phyloP scores from a whole-genome alignment of 2,113 vertebrate genomes.

The Austrofundulus limnaeus region DNA sequence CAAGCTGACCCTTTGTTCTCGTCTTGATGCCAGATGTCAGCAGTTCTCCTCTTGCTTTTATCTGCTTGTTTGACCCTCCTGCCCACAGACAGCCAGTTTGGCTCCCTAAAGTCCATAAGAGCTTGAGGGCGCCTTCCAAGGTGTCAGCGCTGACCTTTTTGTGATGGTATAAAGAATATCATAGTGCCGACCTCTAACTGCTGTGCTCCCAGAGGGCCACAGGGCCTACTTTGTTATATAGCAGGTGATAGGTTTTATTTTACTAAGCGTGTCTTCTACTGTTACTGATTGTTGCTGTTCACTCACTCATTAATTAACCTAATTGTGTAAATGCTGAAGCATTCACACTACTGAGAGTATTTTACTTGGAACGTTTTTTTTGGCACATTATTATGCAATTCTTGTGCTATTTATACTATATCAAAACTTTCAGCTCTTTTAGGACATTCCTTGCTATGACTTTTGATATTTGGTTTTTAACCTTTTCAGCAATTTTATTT shows the following conservation, averaged over 20 bases:
- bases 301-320: conserved; percentile 41
- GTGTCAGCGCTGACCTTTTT: conserved; percentile 59
- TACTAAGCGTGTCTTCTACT: conserved; percentile 21
- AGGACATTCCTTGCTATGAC: no score
- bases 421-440: no score
- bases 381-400: no score
- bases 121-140: conserved; percentile 42
- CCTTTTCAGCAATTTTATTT: no score
- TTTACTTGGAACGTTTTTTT: no score
- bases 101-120: conserved; percentile 37
- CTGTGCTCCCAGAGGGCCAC: conserved; percentile 34
- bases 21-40: conserved; percentile 23
- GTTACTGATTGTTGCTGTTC: conserved; percentile 28
- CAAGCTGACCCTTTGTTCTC: conserved; percentile 10
- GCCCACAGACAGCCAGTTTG: conserved; percentile 28
- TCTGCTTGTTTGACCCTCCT: conserved; percentile 5
- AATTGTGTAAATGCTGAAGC: no score
- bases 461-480: no score
- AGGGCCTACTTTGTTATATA: conserved; percentile 33
- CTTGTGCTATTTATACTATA: no score
- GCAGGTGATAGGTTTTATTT: conserved; percentile 20
- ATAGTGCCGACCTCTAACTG: conserved; percentile 34
- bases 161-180: conserved; percentile 32
- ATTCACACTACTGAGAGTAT: no score
- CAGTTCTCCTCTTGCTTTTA: conserved; percentile 28